Evolutionary conservation across 2,797 vertebrate genomes (phyloP), one percentile per base, ranked within the genome.

Genomic region (Eremophila alpestris): DNA sequence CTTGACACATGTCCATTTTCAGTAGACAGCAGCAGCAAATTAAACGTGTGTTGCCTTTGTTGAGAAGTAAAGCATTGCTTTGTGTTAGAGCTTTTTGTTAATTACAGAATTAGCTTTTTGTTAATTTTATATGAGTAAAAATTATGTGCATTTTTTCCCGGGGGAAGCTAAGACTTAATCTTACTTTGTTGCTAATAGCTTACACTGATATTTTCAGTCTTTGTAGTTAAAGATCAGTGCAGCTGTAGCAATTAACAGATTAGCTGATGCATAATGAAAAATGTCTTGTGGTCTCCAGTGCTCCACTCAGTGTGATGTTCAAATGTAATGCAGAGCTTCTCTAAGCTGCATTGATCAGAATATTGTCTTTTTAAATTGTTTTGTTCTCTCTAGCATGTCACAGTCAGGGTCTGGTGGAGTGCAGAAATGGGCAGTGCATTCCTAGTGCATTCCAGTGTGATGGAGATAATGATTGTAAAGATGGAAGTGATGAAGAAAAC

Each of bases 381-480:
- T 74, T 90, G 67, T 54, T 46, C 89, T 80, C 56, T 92, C 23
- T 83, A 99, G 99, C 99, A 1, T 99, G 99, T 95, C 97, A 98
- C 83, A 99, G 99, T 75, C 99, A 99, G 95, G 99, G 99, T 41
- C 97, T 99, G 89, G 78, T 98, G 92, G 99, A 99, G 91, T 99
- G 99, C 96, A 97, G 96, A 77, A 99, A 98, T 38, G 98, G 99
- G 16, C 99, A 99, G 95, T 99, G 99, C 43, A 97, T 99, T 69
- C 99, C 99, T 10, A 98, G 98, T 13, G 97, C 98, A 4, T 99
- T 99, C 94, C 98, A 96, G 38, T 99, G 99, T 49, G 99, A 99
- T 17, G 99, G 99, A 8, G 99, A 99, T 4, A 98, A 98, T 60
- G 99, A 99, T 97, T 99, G 99, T 89, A 99, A 98, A 83, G 99